A percentile compares a stretch with the other conserved stretches of the same genome.
Evolutionary conservation across 2,113 vertebrate species (phyloP).

Genomic region (Muntiacus reevesi): DNA sequence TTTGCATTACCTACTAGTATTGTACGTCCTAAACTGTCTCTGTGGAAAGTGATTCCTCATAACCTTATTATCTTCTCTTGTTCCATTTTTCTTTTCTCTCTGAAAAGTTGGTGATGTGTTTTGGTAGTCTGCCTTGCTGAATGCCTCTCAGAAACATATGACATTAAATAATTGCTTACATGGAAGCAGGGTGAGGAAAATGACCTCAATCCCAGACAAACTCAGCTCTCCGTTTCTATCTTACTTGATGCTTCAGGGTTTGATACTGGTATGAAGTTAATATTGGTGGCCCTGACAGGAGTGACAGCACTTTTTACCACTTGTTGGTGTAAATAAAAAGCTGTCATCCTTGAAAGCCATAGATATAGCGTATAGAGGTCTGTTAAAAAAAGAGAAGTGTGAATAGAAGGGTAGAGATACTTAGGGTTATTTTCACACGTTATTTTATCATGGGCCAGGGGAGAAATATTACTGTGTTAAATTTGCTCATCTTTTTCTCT

Average conservation of each 20-base stretch:
- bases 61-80: not conserved
- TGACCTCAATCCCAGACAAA: slow-evolving; percentile 8
- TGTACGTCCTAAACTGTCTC: not conserved
- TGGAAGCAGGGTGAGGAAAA: slow-evolving; percentile 16
- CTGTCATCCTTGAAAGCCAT: slow-evolving; percentile 38
- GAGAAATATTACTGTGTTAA: not conserved
- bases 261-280: slow-evolving; percentile 35
- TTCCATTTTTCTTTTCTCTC: not conserved
- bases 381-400: slow-evolving; percentile 4
- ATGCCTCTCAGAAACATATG: not conserved
- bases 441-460: not conserved
- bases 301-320: slow-evolving; percentile 47
- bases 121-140: slow-evolving; percentile 25
- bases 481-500: not conserved
- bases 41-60: not conserved
- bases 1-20: not conserved
- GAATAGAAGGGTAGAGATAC: not conserved
- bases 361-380: not conserved
- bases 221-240: slow-evolving; percentile 18
- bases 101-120: not conserved
- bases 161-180: not conserved
- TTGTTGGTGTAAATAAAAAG: slow-evolving; percentile 48
- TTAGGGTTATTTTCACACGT: not conserved
- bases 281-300: slow-evolving; percentile 46
- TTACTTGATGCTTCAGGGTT: slow-evolving; percentile 2